These are phyloP conservation scores for Hiodon tergisus DNA, from an alignment of 2,113 vertebrate species.

Conservation along the genomic window DNA sequence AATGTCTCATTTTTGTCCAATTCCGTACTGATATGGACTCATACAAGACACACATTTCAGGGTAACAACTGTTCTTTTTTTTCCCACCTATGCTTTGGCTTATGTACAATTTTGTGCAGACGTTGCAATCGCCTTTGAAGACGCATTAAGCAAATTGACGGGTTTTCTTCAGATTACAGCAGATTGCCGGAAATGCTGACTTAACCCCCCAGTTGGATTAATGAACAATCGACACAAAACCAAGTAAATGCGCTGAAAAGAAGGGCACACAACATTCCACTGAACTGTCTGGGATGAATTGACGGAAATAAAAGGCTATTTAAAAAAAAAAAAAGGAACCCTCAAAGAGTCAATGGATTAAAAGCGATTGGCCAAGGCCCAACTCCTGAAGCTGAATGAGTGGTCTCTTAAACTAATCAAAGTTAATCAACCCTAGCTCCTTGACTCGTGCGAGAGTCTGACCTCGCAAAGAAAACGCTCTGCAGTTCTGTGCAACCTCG, in stretches of 20 bases:
- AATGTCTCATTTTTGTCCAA: no score
- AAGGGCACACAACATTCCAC: conserved; percentile 44
- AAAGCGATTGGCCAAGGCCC: conserved; percentile 23
- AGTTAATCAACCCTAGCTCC: conserved; percentile 41
- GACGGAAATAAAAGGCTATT: conserved; percentile 46
- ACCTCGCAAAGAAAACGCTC: conserved; percentile 25
- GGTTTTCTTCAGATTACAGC: no score
- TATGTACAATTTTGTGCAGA: no score
- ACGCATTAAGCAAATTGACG: no score
- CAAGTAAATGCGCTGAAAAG: conserved; percentile 50
- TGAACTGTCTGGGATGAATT: conserved; percentile 56
- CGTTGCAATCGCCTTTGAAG: no score
- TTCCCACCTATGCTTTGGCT: no score
- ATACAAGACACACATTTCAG: no score
- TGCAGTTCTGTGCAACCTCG: conserved; percentile 41
- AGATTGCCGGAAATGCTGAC: no score
- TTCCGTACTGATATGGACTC: no score
- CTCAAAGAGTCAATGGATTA: conserved; percentile 42
- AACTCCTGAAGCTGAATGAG: conserved; percentile 49
- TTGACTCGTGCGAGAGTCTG: conserved; percentile 39
- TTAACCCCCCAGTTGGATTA: neutral
- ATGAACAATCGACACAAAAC: conserved; percentile 27
- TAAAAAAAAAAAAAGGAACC: conserved; percentile 46
- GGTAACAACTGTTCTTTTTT: no score
- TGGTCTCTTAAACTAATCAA: conserved; percentile 44